Conservation (phyloP, 2,797 vertebrate genomes). For the Moxostoma hubbsi region DNA sequence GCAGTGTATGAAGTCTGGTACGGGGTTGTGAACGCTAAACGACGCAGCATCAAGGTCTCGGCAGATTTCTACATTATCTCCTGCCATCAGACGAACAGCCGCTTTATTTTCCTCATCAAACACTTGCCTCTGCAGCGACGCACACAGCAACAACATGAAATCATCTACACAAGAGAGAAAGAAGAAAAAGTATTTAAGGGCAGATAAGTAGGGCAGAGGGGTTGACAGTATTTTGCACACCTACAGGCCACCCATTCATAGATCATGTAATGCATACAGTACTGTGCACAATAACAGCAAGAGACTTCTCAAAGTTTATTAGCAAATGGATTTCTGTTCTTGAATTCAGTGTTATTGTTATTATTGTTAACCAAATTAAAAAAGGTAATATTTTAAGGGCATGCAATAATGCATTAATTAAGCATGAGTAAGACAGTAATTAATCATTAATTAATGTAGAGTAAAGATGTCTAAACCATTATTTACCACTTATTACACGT, state of each 20-base stretch:
- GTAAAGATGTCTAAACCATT: too few relatives aligned
- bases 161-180: slow-evolving; percentile 82
- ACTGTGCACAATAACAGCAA: too few relatives aligned
- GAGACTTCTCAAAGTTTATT: too few relatives aligned
- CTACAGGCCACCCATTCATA: neutral
- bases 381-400: too few relatives aligned
- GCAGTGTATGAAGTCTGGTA: slow-evolving; percentile 97
- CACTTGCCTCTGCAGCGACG: slow-evolving; percentile 92
- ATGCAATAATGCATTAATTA: too few relatives aligned
- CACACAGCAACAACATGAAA: slow-evolving; percentile 94
- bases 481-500: too few relatives aligned
- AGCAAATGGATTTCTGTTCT: too few relatives aligned
- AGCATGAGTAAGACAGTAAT: too few relatives aligned
- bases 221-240: neutral
- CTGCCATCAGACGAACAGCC: slow-evolving; percentile 91
- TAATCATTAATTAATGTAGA: too few relatives aligned
- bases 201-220: neutral
- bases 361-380: too few relatives aligned
- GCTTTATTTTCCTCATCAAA: slow-evolving; percentile 98
- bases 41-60: slow-evolving; percentile 94
- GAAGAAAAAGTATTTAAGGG: neutral
- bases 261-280: too few relatives aligned
- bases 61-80: slow-evolving; percentile 98
- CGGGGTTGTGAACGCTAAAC: slow-evolving; percentile 96
- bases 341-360: too few relatives aligned